Base-by-base conservation (phyloP, 2,113 vertebrate genomes). In the Agapornis roseicollis region DNA sequence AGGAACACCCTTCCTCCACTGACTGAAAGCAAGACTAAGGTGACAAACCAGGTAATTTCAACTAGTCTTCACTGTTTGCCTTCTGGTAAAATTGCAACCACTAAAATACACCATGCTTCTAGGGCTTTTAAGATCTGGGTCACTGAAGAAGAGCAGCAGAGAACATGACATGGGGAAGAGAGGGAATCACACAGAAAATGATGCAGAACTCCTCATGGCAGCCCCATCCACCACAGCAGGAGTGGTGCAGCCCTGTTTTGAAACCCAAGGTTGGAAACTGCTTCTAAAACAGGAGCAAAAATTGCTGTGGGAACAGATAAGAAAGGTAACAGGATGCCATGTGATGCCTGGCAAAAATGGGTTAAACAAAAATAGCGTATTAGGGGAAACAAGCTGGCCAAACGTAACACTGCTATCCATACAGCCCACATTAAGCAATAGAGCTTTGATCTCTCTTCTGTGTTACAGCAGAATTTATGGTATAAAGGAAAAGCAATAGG, bases 301-400 rank as follows among this genome's bases (percentile, higher is more conserved):
- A 60, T 35, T 69, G 72, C 85, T 74, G 65, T 61, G 50, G 27
- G 39, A 88, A 71, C 0, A 0, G 90, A 63, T 50, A 18, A 83
- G 77, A 85, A 90, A 88, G 92, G 69, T 58, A 65, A 86, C 1
- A 0, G 33, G 56, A 56, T 79, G 49, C 56, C 58, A 72, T 5
- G 2, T 41, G 64, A 73, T 1, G 1, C 61, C 83, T 93, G 90
- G 78, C 88, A 94, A 92, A 96, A 93, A 94, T 10, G 77, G 72
- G 73, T 93, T 90, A 92, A 96, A 88, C 31, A 92, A 95, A 95
- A 95, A 90, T 72, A 96, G 80, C 86, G 76, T 90, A 90, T 76
- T 56, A 41, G 35, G 73, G 70, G 72, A 86, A 72, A 72, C 28
- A 22, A 94, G 84, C 73, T 73, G 73, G 83, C 83, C 96, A 93